These are phyloP conservation scores for Falcunculus frontatus DNA, from an alignment of 2,113 vertebrate genomes.

Conservation along the genomic window DNA sequence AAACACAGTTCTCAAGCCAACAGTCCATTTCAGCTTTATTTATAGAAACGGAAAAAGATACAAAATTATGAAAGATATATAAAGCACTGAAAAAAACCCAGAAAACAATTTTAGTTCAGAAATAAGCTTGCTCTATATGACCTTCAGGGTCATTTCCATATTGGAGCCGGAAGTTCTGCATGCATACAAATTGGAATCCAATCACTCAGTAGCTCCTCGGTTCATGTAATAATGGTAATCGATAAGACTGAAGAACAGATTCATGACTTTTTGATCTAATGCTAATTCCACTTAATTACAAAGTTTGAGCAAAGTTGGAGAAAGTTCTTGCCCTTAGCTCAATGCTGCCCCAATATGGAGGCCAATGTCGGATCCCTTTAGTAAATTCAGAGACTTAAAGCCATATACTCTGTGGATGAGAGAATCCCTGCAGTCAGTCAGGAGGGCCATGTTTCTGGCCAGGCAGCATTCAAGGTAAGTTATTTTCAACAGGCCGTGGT, in stretches of 20 bases:
- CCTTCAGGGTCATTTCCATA: background rate
- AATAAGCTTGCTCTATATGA: background rate
- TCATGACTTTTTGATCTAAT: background rate
- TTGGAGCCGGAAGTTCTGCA: background rate
- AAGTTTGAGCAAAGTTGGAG: background rate
- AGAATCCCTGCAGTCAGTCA: background rate
- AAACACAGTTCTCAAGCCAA: background rate
- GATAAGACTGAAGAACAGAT: background rate
- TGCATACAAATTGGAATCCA: background rate
- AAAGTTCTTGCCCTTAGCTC: background rate
- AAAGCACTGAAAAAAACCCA: background rate
- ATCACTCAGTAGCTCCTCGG: background rate
- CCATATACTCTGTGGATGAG: background rate
- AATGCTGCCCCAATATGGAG: background rate
- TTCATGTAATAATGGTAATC: background rate
- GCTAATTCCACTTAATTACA: background rate
- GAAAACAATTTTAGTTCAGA: background rate
- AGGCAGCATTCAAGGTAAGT: background rate
- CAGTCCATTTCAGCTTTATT: constrained; percentile 29
- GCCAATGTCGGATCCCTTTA: background rate
- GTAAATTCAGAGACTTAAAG: background rate
- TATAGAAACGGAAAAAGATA: background rate
- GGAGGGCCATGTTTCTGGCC: background rate
- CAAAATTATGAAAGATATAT: background rate
- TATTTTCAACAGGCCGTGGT: background rate